These are phyloP conservation scores for Pandemis corylana DNA, from an alignment of 2,888 invertebrate species.

Conservation along the genomic window DNA sequence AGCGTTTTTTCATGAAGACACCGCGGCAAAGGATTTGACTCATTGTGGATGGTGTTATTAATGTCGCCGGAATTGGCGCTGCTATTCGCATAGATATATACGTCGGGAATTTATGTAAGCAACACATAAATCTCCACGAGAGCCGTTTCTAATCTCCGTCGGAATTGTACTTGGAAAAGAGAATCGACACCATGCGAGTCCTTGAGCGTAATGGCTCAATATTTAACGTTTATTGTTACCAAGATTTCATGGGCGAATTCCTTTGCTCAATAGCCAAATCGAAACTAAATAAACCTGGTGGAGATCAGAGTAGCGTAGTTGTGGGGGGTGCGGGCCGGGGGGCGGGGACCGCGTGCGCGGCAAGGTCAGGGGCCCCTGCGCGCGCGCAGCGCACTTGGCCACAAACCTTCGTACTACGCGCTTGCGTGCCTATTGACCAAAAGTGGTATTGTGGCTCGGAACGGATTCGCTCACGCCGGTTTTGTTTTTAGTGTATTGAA, in stretches of 20 bases:
- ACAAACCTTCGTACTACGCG: constrained; percentile 55
- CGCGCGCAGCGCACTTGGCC: constrained; percentile 61
- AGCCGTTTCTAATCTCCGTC: constrained; percentile 12
- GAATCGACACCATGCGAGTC: constrained; percentile 17
- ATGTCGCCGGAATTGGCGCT: constrained; percentile 23
- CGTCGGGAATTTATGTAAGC: constrained; percentile 8
- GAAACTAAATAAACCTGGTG: constrained; percentile 49
- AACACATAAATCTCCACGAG: not conserved
- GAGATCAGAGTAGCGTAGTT: constrained; percentile 56
- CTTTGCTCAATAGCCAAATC: constrained; percentile 47
- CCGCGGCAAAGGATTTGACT: constrained; percentile 1
- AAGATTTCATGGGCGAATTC: constrained; percentile 47
- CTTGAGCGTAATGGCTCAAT: constrained; percentile 32
- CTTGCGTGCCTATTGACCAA: constrained; percentile 58
- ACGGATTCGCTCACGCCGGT: constrained; percentile 25
- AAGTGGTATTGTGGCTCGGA: constrained; percentile 45
- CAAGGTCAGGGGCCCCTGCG: constrained; percentile 78
- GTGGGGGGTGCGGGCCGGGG: constrained; percentile 48
- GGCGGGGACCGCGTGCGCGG: constrained; percentile 59
- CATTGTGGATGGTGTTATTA: constrained; percentile 15
- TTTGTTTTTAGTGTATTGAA: constrained; percentile 27
- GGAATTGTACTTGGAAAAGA: constrained; percentile 17
- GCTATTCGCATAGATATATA: not conserved
- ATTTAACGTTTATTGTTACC: constrained; percentile 36
- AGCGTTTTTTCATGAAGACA: constrained; percentile 11